Percentiles rank a stretch among this genome's conserved stretches.
Conservation (phyloP, 2,113 vertebrate species). For the Lophius piscatorius region DNA sequence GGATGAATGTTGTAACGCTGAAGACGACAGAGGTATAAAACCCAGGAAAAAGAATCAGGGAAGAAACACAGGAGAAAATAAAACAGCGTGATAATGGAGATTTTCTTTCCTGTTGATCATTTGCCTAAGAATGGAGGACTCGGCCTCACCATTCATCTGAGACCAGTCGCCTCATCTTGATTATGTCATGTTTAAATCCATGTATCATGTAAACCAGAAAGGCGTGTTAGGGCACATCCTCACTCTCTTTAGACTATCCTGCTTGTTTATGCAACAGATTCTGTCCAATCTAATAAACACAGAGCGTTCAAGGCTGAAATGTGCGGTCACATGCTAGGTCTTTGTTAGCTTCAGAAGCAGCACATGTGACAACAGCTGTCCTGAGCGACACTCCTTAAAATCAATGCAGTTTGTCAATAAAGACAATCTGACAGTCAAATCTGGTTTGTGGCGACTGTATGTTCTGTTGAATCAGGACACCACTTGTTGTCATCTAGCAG, state of each 20-base stretch:
- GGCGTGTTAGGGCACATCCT: constrained; percentile 44
- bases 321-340: constrained; percentile 54
- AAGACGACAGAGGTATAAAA: too few species aligned
- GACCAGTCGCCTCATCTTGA: constrained; percentile 18
- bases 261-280: constrained; percentile 44
- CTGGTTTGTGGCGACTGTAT: neutral
- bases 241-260: constrained; percentile 19
- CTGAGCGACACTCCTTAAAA: constrained; percentile 2
- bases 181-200: constrained; percentile 42
- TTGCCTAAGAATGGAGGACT: constrained; percentile 2
- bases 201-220: constrained; percentile 57
- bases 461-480: constrained; percentile 32
- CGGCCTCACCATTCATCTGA: constrained; percentile 15
- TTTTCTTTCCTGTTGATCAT: neutral
- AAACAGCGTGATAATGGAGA: too few species aligned
- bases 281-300: constrained; percentile 64
- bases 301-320: constrained; percentile 39
- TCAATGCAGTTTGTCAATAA: neutral
- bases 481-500: constrained; percentile 19
- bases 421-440: constrained; percentile 5
- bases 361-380: constrained; percentile 6
- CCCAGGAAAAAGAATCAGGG: too few species aligned
- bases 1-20: too few species aligned
- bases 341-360: constrained; percentile 36
- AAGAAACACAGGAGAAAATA: neutral